Evolutionary conservation across 2,797 vertebrate genomes (phyloP).

Genomic region (Nasua narica): DNA sequence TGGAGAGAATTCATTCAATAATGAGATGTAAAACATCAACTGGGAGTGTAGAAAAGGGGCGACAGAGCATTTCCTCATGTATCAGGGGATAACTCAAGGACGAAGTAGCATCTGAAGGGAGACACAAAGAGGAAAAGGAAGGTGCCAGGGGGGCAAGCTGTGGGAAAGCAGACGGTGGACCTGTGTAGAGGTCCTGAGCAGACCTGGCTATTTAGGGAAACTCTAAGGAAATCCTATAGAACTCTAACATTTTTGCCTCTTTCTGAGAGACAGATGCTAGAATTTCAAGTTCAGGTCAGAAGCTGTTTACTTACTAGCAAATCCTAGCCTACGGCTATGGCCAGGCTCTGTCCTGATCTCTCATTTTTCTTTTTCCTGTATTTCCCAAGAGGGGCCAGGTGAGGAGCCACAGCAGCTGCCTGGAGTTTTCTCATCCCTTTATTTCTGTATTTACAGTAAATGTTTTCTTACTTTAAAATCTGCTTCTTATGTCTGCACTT

Average conservation of each 20-base stretch:
- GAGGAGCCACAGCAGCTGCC: neutral
- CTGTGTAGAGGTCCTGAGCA: neutral
- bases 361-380: slow-evolving; percentile 60
- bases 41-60: neutral
- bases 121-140: neutral
- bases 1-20: neutral
- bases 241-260: neutral
- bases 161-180: neutral
- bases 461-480: slow-evolving; percentile 18
- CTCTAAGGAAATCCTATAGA: neutral
- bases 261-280: neutral
- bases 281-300: slow-evolving; percentile 60
- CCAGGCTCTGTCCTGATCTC: neutral
- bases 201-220: neutral
- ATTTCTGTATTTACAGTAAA: neutral
- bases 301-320: slow-evolving; percentile 65
- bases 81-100: neutral
- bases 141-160: neutral
- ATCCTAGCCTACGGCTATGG: slow-evolving; percentile 59
- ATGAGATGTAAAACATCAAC: neutral
- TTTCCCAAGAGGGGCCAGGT: slow-evolving; percentile 60
- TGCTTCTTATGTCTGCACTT: neutral
- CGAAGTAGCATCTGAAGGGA: neutral
- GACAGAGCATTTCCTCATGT: neutral
- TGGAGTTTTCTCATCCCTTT: neutral